Evolutionary conservation across 1,140 invertebrate species (phyloP), one percentile per base, ranked within the genome.

Genomic region (Diorhabda sublineata): DNA sequence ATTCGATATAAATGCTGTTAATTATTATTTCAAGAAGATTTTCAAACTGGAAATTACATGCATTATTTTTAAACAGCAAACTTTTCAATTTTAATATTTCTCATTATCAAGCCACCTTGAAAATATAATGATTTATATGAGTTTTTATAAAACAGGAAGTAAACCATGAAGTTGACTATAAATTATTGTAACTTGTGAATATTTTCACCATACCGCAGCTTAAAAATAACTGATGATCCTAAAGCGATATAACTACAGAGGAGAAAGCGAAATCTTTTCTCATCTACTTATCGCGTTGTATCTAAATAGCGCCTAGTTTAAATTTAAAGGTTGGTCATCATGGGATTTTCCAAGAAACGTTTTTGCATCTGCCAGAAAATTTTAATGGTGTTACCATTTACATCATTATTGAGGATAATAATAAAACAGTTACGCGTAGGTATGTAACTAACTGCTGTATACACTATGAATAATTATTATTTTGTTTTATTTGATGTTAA

Each of bases 371-470:
- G 47, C 47, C 47, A 52, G 47, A 52, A 52, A 8, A 52, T 52
- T 52, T 52, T 52, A 52, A 52, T 52, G 47, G 47, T 52, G 47
- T 52, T 52, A 52, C 47, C 47, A 52, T 52, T 52, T 52, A 52
- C 47, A 52, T 52, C 47, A 52, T 52, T 52, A 52, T 52, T 52
- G 47, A 3, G n/a, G 47, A 52, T 52, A 52, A 52, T 52, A 52
- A 52, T 52, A 52, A 52, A 52, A 52, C 47, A 52, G 47, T 52
- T 52, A 52, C 47, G 47, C 47, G n/a, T 52, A 52, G 26, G 26
- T 26, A 26, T 26, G 26, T 26, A 26, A 26, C 26, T 26, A 26
- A 26, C 26, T 26, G 26, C 26, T 26, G 26, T 26, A 26, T 26
- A 26, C 26, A 26, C 26, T 26, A 26, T 1, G 26, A 26, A 26